Evolutionary conservation across 2,888 invertebrate genomes (phyloP), one percentile per base, ranked within the genome.

Genomic region (Gerris lacustris): DNA sequence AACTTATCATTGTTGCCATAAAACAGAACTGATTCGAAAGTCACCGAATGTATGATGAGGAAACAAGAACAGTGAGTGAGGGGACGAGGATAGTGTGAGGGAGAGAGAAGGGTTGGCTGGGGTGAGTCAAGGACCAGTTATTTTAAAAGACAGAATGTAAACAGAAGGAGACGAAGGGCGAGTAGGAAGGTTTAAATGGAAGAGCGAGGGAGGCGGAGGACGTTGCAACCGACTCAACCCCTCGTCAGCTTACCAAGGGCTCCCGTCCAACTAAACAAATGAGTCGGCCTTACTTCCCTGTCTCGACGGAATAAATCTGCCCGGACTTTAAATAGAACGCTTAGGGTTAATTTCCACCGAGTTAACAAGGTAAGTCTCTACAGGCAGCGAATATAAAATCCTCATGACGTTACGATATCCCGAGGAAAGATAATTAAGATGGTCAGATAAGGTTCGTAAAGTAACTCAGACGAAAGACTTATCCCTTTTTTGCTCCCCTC

Each of bases 221-320:
- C 31, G 31, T 31, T 2, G 31, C 31, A 31, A 31, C 31, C 31
- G 31, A 31, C 31, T 31, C 31, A 31, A 31, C 31, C 31, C 31
- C 31, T 31, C 4, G 31, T 31, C 31, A 31, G 31, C 31, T 31
- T 31, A 31, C 31, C 31, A 31, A 31, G 31, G 31, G 31, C 31
- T 31, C 31, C 31, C 31, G 31, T 31, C 31, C 31, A 31, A 31
- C 31, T 31, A 31, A 55, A 55, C 55, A 55, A 55, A 55, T 55
- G 55, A 55, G 55, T 11, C 55, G 11, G 15, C 9, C 55, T 55
- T 55, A 15, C 55, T 15, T 55, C 15, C 55, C 15, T 15, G 55
- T 55, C 55, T 55, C 55, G 55, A 55, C 55, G 9, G 15, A 55
- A 55, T 55, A 55, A 55, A 55, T 55, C 55, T 55, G 55, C 55